phyloP scores from a whole-genome alignment of 2,113 vertebrate genomes.

The Etheostoma spectabile region DNA sequence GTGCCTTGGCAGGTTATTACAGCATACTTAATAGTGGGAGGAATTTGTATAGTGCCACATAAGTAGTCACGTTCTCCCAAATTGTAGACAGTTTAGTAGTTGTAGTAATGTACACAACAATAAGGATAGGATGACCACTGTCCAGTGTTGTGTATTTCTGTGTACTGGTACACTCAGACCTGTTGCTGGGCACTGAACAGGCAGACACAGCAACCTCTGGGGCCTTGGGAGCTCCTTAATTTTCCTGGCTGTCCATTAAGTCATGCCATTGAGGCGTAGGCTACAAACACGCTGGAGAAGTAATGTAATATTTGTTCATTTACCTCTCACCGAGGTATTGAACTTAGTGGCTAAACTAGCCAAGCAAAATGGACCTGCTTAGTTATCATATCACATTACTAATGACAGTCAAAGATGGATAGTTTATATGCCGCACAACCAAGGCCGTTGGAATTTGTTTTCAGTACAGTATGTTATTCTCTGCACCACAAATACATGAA shows the following conservation, averaged over 20 bases:
- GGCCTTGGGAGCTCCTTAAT: conserved; percentile 26
- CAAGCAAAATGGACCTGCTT: neutral
- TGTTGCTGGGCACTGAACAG: conserved; percentile 19
- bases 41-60: conserved; percentile 13
- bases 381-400: neutral
- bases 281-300: conserved; percentile 6
- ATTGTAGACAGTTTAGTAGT: conserved; percentile 12
- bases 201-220: conserved; percentile 17
- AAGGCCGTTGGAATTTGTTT: too few relatives aligned
- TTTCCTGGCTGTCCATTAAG: conserved; percentile 29
- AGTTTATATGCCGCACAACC: too few relatives aligned
- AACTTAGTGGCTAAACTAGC: neutral
- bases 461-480: too few relatives aligned
- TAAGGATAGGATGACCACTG: neutral
- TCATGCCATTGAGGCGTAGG: conserved; percentile 1
- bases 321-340: neutral
- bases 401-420: too few relatives aligned
- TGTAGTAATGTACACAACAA: neutral
- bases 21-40: conserved; percentile 11
- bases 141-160: conserved; percentile 16
- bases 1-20: conserved; percentile 29
- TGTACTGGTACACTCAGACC: conserved; percentile 17
- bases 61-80: neutral
- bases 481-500: too few relatives aligned
- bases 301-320: neutral